Base-by-base conservation (phyloP, 1,140 invertebrate species). In the Polyergus mexicanus region DNA sequence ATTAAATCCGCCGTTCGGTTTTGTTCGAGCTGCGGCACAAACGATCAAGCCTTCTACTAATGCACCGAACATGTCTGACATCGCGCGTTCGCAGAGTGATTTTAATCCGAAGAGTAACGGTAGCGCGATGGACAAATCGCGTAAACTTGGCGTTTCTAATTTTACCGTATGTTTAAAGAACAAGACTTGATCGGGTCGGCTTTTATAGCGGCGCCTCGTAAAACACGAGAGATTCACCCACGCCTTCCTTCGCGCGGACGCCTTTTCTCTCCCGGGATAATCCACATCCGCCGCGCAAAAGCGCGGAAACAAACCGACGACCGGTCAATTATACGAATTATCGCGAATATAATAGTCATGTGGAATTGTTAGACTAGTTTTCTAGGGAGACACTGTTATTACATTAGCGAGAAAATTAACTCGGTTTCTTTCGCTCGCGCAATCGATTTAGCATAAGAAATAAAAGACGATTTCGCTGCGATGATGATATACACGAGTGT, bases 351-450 rank as follows among this genome's bases (percentile, higher is more conserved):
- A 88, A 89, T 86, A 63, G 58, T 65, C 75, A 77, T 22, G 22
- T 65, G 86, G 84, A 74, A 89, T 84, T 62, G 44, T 80, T 54
- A 19, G 65, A 74, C 77, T 66, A 86, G 85, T 76, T 89, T 84
- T 60, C 25, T 87, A 47, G 60, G 72, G 35, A 74, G 78, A 89
- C 88, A 86, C 87, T 90, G 88, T 90, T 89, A 89, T 89, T 88
- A 44, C 2, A 80, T 58, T 60, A 47, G 74, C 68, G 41, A 47
- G 62, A 78, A 80, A 69, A 80, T 80, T 80, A 69, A 69, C 77
- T 35, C 35, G 65, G 63, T 80, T 77, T 68, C 63, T 68, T 68
- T 32, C 28, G 28, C 68, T 69, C 51, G 71, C 80, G 86, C 58
- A 76, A 86, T 19, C 41, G 25, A n/a, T 75, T 68, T 58, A 60